Evolutionary conservation across 2,113 vertebrate species (phyloP).

Genomic region (Beaufortia kweichowensis): DNA sequence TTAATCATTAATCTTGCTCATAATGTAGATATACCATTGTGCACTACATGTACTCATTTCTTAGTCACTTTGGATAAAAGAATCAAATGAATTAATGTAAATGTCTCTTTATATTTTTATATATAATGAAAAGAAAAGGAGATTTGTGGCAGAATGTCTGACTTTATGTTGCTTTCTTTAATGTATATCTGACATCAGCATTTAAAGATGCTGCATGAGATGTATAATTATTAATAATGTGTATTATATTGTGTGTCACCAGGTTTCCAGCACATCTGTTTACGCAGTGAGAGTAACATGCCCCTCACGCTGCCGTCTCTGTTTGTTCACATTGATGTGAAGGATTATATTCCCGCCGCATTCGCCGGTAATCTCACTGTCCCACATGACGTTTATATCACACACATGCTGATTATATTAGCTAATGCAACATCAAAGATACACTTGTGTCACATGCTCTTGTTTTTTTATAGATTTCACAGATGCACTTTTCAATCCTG

Average conservation of each 20-base stretch:
- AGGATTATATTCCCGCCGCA: slow-evolving; percentile 93
- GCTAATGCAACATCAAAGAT: not conserved
- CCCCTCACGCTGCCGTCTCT: slow-evolving; percentile 88
- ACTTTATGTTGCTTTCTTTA: no score
- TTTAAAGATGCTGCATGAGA: no score
- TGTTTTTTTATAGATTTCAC: slow-evolving; percentile 73
- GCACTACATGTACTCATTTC: no score
- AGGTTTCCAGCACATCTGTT: slow-evolving; percentile 95
- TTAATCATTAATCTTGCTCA: no score
- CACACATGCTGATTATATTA: not conserved
- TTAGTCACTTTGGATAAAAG: no score
- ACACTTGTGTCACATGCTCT: not conserved
- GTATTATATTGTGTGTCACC: slow-evolving; percentile 38
- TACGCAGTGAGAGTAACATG: slow-evolving; percentile 92
- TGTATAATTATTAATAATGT: no score
- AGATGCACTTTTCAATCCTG: slow-evolving; percentile 78
- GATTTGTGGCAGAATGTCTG: no score
- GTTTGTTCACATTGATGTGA: slow-evolving; percentile 92
- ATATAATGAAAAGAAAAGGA: no score
- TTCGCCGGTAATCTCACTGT: slow-evolving; percentile 82
- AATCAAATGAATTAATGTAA: no score
- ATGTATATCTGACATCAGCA: no score
- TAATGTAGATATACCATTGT: no score
- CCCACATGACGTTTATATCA: not conserved
- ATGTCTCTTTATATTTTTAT: no score